Evolutionary conservation across 92 coral and sea anemone genomes (phyloP), one percentile per base, ranked within the genome.

Genomic region (Phenganax marumi): DNA sequence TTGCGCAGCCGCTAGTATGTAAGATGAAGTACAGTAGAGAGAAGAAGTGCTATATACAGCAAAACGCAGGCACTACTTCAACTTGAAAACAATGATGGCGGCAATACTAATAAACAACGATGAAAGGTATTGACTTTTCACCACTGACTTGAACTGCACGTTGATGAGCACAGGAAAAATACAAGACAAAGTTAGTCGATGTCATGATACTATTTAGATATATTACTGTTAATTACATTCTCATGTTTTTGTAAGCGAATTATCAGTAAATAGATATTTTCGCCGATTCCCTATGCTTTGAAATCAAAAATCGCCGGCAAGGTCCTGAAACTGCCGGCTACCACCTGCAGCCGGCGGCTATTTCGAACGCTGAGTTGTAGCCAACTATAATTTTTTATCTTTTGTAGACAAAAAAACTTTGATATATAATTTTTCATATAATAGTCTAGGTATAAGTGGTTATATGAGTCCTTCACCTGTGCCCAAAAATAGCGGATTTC

Each of bases 11-110:
- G 70, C 12, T 64, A 25, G 17, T 25, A 64, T 6, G 76, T 71
- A 47, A 71, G 76, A 71, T 26, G 53, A 71, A 71, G 53, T 71
- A 71, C 63, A 14, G 1, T 0, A 1, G 16, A 56, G 6, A 56
- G 63, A n/a, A 33, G 57, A 71, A 47, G 76, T 53, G 76, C 76
- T 71, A 71, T 43, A 71, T 18, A 71, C 76, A 47, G 55, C 23
- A 23, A 71, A 50, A 71, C 53, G 76, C 76, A 21, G 53, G 76
- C 54, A 50, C 55, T 47, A 64, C 70, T 25, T 22, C 70, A 64
- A 64, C 70, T 64, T 64, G 47, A 64, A 22, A 64, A 64, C 47
- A 64, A 64, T 6, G 13, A 64, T 64, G 70, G 70, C 18, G 70
- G 26, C 70, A 64, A 64, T 22, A 64, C 70, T 9, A 64, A 64